A percentile compares a stretch with the other conserved stretches of the same genome.
Conservation (phyloP, 2,797 vertebrate species). For the Anisognathus igniventris region DNA sequence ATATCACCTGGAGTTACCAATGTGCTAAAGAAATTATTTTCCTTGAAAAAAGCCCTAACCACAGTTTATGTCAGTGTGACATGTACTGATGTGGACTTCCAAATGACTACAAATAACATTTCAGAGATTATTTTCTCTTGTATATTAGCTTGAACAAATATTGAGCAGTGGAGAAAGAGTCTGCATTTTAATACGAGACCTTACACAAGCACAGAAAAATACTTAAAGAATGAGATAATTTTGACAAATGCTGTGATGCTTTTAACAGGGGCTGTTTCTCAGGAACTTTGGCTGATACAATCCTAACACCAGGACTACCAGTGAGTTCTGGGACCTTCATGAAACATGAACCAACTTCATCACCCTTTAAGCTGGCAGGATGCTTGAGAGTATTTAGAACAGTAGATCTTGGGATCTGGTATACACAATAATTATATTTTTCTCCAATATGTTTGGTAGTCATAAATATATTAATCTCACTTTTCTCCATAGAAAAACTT, state of each 20-base stretch:
- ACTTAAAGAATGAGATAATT: slow-evolving; percentile 1
- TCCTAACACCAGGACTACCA: neutral
- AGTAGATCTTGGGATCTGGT: neutral
- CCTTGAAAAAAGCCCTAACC: neutral
- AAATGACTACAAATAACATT: neutral
- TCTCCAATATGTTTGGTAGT: neutral
- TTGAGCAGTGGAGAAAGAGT: neutral
- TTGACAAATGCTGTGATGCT: neutral
- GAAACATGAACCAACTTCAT: neutral
- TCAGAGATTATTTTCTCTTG: neutral
- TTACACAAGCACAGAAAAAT: neutral
- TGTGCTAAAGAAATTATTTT: neutral
- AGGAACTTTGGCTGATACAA: neutral
- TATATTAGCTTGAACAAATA: slow-evolving; percentile 2
- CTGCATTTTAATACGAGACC: neutral
- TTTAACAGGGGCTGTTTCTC: neutral
- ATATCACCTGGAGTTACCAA: neutral
- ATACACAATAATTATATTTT: neutral
- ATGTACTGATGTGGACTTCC: neutral
- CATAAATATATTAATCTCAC: neutral
- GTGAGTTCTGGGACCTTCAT: neutral
- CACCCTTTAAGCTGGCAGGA: neutral
- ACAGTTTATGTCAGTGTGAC: neutral
- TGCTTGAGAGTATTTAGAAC: neutral
- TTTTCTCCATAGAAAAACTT: neutral